Conservation (phyloP, 2,888 invertebrate species). For the Cryptocheilus praepositus region DNA sequence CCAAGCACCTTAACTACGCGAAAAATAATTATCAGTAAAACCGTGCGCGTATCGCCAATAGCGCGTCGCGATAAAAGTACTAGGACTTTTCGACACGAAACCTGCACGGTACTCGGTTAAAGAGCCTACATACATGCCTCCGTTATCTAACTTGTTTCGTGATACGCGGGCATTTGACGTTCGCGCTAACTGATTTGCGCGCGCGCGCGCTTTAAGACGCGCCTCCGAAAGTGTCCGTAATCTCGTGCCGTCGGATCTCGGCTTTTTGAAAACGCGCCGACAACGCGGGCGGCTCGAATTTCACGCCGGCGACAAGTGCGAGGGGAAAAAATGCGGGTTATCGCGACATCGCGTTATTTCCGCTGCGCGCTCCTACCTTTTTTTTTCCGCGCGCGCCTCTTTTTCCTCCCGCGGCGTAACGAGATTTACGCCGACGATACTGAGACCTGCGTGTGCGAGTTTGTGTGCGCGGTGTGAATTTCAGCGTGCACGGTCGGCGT, state of each 20-base stretch:
- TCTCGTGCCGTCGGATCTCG: background rate
- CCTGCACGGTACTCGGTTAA: too few species aligned
- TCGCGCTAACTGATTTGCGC: conserved; percentile 15
- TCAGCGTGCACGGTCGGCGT: too few species aligned
- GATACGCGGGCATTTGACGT: background rate
- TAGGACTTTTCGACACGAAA: too few species aligned
- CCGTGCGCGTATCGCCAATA: too few species aligned
- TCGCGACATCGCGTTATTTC: conserved; percentile 53
- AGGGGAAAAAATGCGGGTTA: conserved; percentile 59
- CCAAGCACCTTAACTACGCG: too few species aligned
- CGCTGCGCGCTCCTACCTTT: background rate
- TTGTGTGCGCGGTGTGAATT: too few species aligned
- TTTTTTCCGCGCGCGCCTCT: conserved; percentile 31
- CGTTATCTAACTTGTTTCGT: too few species aligned
- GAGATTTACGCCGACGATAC: too few species aligned
- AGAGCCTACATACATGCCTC: too few species aligned
- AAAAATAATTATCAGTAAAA: too few species aligned
- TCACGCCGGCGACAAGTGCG: conserved; percentile 55
- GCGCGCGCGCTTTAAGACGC: background rate
- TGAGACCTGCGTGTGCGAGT: too few species aligned
- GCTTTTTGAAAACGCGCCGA: conserved; percentile 3
- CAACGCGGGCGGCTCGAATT: conserved; percentile 44
- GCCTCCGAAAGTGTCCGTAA: background rate
- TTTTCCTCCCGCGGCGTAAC: conserved; percentile 13
- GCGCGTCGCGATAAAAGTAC: too few species aligned